A percentile compares a stretch with the other conserved stretches of the same genome.
These are phyloP conservation scores for Salvator merianae DNA, from an alignment of 2,113 vertebrate genomes.

Conservation along the genomic window DNA sequence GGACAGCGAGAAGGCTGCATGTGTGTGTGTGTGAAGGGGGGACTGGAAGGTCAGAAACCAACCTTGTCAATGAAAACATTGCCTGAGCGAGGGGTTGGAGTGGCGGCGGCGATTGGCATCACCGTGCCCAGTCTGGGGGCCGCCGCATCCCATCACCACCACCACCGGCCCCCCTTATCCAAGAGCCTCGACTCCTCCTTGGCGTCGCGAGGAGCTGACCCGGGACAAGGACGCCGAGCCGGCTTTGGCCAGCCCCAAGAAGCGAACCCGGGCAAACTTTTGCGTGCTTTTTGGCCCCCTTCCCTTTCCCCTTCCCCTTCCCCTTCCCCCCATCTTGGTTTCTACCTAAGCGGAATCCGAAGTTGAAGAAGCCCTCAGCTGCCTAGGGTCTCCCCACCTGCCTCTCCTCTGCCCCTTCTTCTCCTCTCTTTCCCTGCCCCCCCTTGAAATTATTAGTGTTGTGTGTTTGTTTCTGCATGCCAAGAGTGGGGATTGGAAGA, in stretches of 20 bases:
- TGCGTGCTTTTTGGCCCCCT: slow-evolving; percentile 66
- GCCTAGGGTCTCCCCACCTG: not conserved
- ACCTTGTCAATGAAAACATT: slow-evolving; percentile 75
- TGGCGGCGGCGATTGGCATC: slow-evolving; percentile 67
- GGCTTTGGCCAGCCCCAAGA: slow-evolving; percentile 4
- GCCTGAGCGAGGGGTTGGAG: slow-evolving; percentile 74
- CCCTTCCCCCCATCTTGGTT: slow-evolving; percentile 14
- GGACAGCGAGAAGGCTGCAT: slow-evolving; percentile 20
- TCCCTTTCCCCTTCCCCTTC: slow-evolving; percentile 61
- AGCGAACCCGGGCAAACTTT: slow-evolving; percentile 62
- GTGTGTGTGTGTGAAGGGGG: slow-evolving; percentile 6
- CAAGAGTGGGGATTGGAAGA: slow-evolving; percentile 71
- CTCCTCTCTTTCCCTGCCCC: not conserved
- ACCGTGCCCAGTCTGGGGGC: slow-evolving; percentile 64
- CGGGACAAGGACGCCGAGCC: slow-evolving; percentile 59
- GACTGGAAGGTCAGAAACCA: slow-evolving; percentile 61
- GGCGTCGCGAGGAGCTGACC: slow-evolving; percentile 67
- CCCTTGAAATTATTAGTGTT: slow-evolving; percentile 29
- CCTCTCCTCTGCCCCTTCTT: slow-evolving; percentile 13
- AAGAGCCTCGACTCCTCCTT: slow-evolving; percentile 67
- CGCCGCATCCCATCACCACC: slow-evolving; percentile 44
- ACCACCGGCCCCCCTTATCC: slow-evolving; percentile 69
- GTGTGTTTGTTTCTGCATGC: slow-evolving; percentile 83
- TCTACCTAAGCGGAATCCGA: slow-evolving; percentile 1
- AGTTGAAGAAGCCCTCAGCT: slow-evolving; percentile 10